phyloP scores from a whole-genome alignment of 2,888 invertebrate genomes.

The Trachelus stipa region DNA sequence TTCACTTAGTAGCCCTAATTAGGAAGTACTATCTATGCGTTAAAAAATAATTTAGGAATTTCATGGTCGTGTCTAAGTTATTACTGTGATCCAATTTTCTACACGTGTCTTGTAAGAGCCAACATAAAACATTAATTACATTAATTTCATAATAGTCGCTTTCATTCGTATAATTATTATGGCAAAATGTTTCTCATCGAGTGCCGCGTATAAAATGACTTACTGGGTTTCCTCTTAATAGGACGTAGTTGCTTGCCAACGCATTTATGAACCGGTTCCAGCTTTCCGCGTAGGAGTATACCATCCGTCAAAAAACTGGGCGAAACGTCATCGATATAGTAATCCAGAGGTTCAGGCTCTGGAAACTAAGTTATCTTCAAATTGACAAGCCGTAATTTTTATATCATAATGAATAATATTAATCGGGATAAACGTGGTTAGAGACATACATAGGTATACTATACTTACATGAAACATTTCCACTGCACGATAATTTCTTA shows the following conservation, averaged over 20 bases:
- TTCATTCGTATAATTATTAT: background rate
- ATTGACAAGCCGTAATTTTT: background rate
- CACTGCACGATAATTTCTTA: background rate
- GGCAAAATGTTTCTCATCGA: background rate
- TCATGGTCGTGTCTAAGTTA: background rate
- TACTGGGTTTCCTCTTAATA: constrained; percentile 24
- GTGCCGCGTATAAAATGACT: background rate
- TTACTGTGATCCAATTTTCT: background rate
- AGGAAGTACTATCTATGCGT: background rate
- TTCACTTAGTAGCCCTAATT: background rate
- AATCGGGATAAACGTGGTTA: background rate
- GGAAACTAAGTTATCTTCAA: constrained; percentile 29
- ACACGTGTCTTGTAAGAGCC: background rate
- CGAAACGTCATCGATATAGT: constrained; percentile 23
- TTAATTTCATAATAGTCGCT: background rate
- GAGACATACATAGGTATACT: too few species aligned
- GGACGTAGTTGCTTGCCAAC: constrained; percentile 29
- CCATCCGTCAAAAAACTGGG: constrained; percentile 24
- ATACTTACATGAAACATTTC: background rate
- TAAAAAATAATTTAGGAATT: background rate
- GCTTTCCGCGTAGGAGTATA: constrained; percentile 10
- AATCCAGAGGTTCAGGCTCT: constrained; percentile 30
- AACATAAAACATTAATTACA: background rate
- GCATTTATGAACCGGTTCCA: constrained; percentile 3
- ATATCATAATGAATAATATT: background rate